Percentiles rank a stretch among this genome's conserved stretches.
Conservation (phyloP, 2,113 vertebrate genomes). For the Calidris pygmaea region DNA sequence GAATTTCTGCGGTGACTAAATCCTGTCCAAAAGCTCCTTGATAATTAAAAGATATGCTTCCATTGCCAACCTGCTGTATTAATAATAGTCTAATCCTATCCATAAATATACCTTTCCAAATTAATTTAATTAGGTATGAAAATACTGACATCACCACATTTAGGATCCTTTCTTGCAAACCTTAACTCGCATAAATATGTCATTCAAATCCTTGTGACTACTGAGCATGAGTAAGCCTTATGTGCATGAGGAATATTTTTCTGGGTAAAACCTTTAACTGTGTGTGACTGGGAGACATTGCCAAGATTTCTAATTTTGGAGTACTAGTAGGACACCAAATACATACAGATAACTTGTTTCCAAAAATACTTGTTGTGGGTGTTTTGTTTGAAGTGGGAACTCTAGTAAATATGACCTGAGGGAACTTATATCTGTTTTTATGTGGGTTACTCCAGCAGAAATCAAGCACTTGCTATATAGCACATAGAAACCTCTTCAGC, state of each 20-base stretch:
- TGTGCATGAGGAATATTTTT: background rate
- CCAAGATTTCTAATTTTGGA: background rate
- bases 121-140: background rate
- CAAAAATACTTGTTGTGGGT: slow-evolving; percentile 36
- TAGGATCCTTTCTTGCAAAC: background rate
- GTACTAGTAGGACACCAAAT: background rate
- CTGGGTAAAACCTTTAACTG: background rate
- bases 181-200: background rate
- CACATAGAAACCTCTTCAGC: background rate
- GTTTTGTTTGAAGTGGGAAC: slow-evolving; percentile 38
- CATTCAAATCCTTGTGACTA: background rate
- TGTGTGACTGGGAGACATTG: background rate
- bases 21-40: background rate
- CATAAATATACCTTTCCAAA: slow-evolving; percentile 7
- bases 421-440: slow-evolving; percentile 23
- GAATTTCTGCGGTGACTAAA: background rate
- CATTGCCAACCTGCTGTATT: background rate
- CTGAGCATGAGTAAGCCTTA: background rate
- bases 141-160: background rate
- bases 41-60: background rate
- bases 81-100: slow-evolving; percentile 9
- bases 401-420: slow-evolving; percentile 41
- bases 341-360: slow-evolving; percentile 29
- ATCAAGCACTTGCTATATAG: background rate
- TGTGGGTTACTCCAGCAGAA: background rate